A percentile compares a stretch with the other conserved stretches of the same genome.
Conservation (phyloP, 2,113 vertebrate genomes). For the Zapus hudsonius region DNA sequence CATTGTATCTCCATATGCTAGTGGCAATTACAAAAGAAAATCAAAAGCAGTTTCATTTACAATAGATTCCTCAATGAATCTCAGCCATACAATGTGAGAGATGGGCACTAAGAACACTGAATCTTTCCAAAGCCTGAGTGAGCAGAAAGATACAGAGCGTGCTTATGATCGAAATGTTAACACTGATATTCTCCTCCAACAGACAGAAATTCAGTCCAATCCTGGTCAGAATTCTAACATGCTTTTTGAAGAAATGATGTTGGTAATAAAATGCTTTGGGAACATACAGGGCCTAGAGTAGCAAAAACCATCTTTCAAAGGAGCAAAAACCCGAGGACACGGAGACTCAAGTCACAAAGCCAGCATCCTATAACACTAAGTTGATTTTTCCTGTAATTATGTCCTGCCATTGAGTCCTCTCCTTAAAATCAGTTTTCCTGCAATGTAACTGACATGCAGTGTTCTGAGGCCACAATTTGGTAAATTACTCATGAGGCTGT, state of each 20-base stretch:
- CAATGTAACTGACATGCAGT: rapidly evolving
- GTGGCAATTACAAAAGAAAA: background rate
- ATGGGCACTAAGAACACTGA: rapidly evolving
- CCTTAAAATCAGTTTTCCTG: too few relatives aligned
- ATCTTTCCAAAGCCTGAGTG: background rate
- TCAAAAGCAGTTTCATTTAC: background rate
- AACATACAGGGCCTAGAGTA: background rate
- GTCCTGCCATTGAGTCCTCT: background rate
- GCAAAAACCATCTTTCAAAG: background rate
- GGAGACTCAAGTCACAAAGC: rapidly evolving
- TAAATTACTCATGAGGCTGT: background rate
- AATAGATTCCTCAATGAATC: background rate
- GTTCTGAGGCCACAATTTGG: background rate
- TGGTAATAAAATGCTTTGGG: background rate
- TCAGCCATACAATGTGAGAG: background rate
- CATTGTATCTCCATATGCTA: background rate
- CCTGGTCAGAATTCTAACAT: background rate
- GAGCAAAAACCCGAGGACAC: rapidly evolving
- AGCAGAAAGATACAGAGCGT: background rate
- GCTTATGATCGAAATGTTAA: too few relatives aligned
- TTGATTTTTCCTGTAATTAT: background rate
- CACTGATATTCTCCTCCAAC: background rate
- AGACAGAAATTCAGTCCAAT: background rate
- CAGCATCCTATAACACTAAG: background rate
- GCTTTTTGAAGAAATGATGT: background rate